Evolutionary conservation across 2,888 invertebrate species (phyloP).

Genomic region (Drosophila suboccidentalis): DNA sequence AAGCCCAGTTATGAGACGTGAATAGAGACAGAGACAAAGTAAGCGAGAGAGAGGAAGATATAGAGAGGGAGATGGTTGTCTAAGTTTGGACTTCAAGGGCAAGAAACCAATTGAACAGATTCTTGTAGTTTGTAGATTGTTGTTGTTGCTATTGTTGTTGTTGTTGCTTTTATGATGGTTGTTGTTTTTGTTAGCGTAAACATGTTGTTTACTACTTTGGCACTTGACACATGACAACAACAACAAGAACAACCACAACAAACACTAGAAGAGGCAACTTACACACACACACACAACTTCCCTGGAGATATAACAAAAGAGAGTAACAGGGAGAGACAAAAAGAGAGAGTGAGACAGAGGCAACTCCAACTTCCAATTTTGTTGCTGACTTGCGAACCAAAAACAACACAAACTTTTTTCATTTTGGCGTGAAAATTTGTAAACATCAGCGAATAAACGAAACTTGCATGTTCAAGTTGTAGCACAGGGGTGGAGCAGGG

Average conservation of each 20-base stretch:
- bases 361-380: slow-evolving; percentile 30
- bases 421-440: slow-evolving; percentile 78
- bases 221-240: slow-evolving; percentile 76
- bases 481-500: neutral
- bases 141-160: slow-evolving; percentile 25
- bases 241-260: too few relatives aligned
- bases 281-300: slow-evolving; percentile 8
- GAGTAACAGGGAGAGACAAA: neutral
- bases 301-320: slow-evolving; percentile 26
- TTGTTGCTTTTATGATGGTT: slow-evolving; percentile 23
- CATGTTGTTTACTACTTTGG: slow-evolving; percentile 63
- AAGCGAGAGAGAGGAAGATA: neutral
- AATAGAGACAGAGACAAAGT: neutral
- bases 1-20: slow-evolving; percentile 18
- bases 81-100: slow-evolving; percentile 45
- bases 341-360: neutral
- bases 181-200: slow-evolving; percentile 44
- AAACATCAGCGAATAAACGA: slow-evolving; percentile 71
- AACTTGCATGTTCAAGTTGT: slow-evolving; percentile 56
- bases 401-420: slow-evolving; percentile 64
- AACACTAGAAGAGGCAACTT: slow-evolving; percentile 8
- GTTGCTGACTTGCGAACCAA: slow-evolving; percentile 54
- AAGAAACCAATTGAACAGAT: slow-evolving; percentile 22
- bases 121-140: slow-evolving; percentile 21
- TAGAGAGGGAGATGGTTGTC: neutral